Evolutionary conservation across 1,140 invertebrate genomes (phyloP), one percentile per base, ranked within the genome.

Genomic region (Musca domestica): DNA sequence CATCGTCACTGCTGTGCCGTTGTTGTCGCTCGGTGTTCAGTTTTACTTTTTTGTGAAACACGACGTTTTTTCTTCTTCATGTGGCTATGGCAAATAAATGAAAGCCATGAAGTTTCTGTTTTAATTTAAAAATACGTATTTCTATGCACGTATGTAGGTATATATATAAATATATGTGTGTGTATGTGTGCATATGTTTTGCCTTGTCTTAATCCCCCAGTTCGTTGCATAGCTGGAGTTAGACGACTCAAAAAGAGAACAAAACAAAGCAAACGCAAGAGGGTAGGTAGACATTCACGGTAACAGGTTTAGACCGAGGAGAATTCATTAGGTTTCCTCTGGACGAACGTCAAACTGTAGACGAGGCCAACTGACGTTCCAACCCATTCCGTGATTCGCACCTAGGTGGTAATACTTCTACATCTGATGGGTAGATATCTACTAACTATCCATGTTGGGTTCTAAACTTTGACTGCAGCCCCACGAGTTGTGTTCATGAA

Each of bases 51-150:
- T 61, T 41, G 34, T 41, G 17, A 61, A 61, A 23, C 56, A 61
- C 56, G 56, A 61, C 19, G 27, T n/a, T 61, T 61, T 19, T 34
- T 61, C 17, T 34, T 61, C 17, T 41, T 41, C 10, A n/a, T 41
- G 10, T 34, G 27, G n/a, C 41, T 61, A 34, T 34, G 15, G 27
- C 56, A 61, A 41, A 61, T 30, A 61, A 41, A 61, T 30, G 56
- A 61, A 61, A 61, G 56, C 56, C 41, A 61, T 61, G 56, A 61
- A 61, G 56, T 61, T 61, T 61, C 56, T 61, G 27, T 61, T 61
- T 41, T 34, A 61, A 61, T 61, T 34, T 34, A 34, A 61, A 61
- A 61, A 23, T 41, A 41, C 34, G 34, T 41, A 41, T 41, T 41
- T 41, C 34, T 12, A 41, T 41, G 34, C 4, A 41, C 34, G 22